Evolutionary conservation across 1,140 invertebrate species (phyloP).

Genomic region (Leptinotarsa defecta): DNA sequence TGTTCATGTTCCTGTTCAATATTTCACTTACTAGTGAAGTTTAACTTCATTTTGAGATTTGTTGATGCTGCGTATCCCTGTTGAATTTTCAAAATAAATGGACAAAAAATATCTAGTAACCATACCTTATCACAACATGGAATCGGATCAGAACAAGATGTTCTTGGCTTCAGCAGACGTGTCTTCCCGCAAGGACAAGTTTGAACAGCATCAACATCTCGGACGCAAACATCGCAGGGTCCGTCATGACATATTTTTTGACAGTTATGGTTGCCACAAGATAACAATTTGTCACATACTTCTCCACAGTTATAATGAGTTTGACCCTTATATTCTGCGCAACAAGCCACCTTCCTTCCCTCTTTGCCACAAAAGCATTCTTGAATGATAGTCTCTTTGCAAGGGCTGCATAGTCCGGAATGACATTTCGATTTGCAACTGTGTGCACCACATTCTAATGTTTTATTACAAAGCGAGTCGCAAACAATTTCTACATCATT

Average conservation of each 20-base stretch:
- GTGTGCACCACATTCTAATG: slow-evolving; percentile 76
- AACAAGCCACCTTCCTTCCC: slow-evolving; percentile 62
- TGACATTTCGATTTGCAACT: slow-evolving; percentile 79
- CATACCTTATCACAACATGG: slow-evolving; percentile 78
- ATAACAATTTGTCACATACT: slow-evolving; percentile 69
- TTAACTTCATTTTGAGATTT: too few species aligned
- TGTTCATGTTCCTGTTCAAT: too few species aligned
- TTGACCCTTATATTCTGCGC: slow-evolving; percentile 54
- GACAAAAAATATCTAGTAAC: not conserved
- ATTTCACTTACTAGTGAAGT: too few species aligned
- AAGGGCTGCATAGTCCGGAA: slow-evolving; percentile 72
- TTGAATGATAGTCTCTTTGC: slow-evolving; percentile 65
- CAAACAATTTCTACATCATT: slow-evolving; percentile 72
- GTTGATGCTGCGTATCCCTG: too few species aligned
- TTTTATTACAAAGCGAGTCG: slow-evolving; percentile 70
- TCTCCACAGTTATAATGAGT: slow-evolving; percentile 68
- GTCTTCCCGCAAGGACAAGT: slow-evolving; percentile 88
- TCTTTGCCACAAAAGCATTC: slow-evolving; percentile 53
- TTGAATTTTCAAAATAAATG: too few species aligned
- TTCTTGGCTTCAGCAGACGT: slow-evolving; percentile 59
- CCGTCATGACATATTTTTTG: slow-evolving; percentile 72
- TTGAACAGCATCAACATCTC: slow-evolving; percentile 67
- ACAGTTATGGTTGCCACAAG: slow-evolving; percentile 82
- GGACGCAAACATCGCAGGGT: slow-evolving; percentile 65
- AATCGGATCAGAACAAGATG: slow-evolving; percentile 81